Evolutionary conservation across 1,140 invertebrate genomes (phyloP).

Genomic region (Matsumurasca onukii): DNA sequence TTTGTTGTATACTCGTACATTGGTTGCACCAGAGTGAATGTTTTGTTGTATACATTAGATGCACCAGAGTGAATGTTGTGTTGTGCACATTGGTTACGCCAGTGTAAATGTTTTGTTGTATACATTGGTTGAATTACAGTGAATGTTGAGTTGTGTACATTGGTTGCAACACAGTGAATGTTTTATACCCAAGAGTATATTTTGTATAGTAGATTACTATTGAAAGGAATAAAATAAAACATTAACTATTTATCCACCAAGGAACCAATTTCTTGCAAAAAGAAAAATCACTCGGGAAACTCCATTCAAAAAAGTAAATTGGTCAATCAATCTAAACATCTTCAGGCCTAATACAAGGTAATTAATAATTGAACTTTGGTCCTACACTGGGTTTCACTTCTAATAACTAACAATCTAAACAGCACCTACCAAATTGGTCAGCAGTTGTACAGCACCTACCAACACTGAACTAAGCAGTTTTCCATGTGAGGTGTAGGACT

Average conservation of each 20-base stretch:
- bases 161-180: neutral
- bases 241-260: too few species aligned
- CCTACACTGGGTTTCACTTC: neutral
- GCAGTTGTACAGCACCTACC: neutral
- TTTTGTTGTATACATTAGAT: neutral
- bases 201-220: too few species aligned
- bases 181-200: too few species aligned
- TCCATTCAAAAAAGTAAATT: neutral
- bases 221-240: too few species aligned
- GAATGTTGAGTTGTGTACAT: neutral
- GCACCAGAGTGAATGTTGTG: neutral
- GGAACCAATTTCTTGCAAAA: too few species aligned
- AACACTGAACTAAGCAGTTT: neutral
- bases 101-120: neutral
- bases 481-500: neutral
- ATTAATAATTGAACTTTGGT: too few species aligned
- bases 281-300: too few species aligned
- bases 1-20: neutral
- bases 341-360: neutral
- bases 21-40: neutral
- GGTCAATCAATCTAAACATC: neutral
- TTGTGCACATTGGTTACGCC: neutral
- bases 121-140: neutral
- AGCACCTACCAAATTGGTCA: neutral
- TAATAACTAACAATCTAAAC: neutral